These are phyloP conservation scores for Campoletis raptor DNA, from an alignment of 2,888 invertebrate genomes.

Conservation along the genomic window DNA sequence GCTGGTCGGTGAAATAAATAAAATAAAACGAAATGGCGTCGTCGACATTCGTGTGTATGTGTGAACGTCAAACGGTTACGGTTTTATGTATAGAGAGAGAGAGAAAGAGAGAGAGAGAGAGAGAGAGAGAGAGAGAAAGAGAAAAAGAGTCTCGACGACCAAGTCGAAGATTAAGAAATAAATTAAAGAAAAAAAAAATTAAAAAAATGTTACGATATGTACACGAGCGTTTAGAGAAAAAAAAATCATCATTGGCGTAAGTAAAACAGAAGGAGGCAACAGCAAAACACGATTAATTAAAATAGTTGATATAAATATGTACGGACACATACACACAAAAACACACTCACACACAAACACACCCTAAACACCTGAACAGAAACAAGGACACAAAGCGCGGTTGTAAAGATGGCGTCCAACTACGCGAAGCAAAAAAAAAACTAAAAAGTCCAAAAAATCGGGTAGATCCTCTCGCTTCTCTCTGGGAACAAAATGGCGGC, in stretches of 20 bases:
- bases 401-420: constrained; percentile 47
- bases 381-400: constrained; percentile 4
- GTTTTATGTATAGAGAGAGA: constrained; percentile 34
- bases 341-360: not conserved
- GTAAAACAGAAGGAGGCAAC: constrained; percentile 30
- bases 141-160: constrained; percentile 67
- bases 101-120: constrained; percentile 37
- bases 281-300: constrained; percentile 29
- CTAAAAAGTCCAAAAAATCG: not conserved
- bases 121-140: constrained; percentile 45
- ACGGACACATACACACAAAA: constrained; percentile 8
- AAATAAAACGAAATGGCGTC: constrained; percentile 17
- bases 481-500: constrained; percentile 26
- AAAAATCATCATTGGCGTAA: constrained; percentile 48
- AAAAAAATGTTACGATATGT: constrained; percentile 46
- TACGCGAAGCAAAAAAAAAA: not conserved
- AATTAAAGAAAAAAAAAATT: constrained; percentile 58
- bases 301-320: constrained; percentile 46
- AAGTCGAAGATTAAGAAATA: constrained; percentile 70
- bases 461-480: constrained; percentile 45
- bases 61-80: constrained; percentile 33
- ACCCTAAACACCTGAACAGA: not conserved
- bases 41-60: constrained; percentile 41
- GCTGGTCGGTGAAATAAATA: constrained; percentile 49
- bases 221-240: constrained; percentile 61